phyloP scores from a whole-genome alignment of 2,113 vertebrate genomes.

The Bostrychus sinensis region DNA sequence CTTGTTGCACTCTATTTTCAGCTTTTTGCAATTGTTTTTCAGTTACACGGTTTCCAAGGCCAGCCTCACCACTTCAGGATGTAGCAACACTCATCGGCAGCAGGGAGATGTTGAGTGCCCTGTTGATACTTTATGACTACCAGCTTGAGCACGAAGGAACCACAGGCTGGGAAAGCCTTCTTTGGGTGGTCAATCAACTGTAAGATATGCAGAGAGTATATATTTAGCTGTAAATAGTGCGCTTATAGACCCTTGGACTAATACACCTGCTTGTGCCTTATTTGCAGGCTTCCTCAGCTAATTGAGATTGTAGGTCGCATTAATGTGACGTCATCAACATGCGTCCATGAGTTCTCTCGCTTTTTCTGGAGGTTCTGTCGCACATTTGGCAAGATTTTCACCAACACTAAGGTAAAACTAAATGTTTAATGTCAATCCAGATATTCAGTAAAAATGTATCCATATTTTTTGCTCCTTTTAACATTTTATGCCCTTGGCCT shows the following conservation, averaged over 20 bases:
- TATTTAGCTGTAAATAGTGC: not conserved
- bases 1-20: not conserved
- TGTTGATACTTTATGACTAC: slow-evolving; percentile 92
- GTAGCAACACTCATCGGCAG: slow-evolving; percentile 93
- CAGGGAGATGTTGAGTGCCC: slow-evolving; percentile 87
- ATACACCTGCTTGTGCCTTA: slow-evolving; percentile 6
- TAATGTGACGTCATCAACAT: slow-evolving; percentile 93
- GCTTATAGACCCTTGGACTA: not conserved
- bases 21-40: slow-evolving; percentile 12
- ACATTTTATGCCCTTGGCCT: slow-evolving; percentile 12
- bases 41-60: slow-evolving; percentile 97
- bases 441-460: too few species aligned
- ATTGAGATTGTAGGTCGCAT: slow-evolving; percentile 97
- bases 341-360: slow-evolving; percentile 97
- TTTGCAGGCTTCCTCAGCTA: slow-evolving; percentile 89
- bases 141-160: slow-evolving; percentile 97
- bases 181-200: slow-evolving; percentile 99
- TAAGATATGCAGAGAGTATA: slow-evolving; percentile 76
- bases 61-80: slow-evolving; percentile 93
- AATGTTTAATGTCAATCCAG: too few species aligned
- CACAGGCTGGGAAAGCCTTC: slow-evolving; percentile 94
- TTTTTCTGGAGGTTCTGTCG: slow-evolving; percentile 99
- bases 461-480: too few species aligned
- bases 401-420: slow-evolving; percentile 92
- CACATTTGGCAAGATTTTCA: slow-evolving; percentile 98